Evolutionary conservation across 2,888 invertebrate species (phyloP).

Genomic region (Leucophenga maculata): DNA sequence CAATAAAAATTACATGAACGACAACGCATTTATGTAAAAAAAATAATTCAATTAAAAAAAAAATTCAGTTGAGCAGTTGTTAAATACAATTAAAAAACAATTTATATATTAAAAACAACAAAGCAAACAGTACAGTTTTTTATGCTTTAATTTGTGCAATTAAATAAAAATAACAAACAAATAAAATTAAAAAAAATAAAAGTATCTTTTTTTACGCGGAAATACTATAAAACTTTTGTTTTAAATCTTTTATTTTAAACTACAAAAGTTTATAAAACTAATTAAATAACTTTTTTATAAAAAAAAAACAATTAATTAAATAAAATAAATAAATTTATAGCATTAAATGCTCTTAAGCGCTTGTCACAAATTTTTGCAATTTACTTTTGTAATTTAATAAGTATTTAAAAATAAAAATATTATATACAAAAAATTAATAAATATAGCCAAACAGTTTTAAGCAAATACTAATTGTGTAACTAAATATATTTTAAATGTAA

Average conservation of each 20-base stretch:
- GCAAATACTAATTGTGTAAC: conserved; percentile 41
- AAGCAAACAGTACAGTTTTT: conserved; percentile 14
- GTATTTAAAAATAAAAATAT: background rate
- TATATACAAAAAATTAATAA: background rate
- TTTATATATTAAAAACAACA: conserved; percentile 23
- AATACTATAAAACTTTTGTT: conserved; percentile 4
- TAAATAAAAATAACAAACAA: conserved; percentile 22
- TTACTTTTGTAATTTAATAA: conserved; percentile 14
- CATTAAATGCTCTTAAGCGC: conserved; percentile 13
- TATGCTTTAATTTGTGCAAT: conserved; percentile 24
- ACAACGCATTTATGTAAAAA: background rate
- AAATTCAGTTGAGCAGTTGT: background rate
- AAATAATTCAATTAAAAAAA: conserved; percentile 19
- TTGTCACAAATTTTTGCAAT: conserved; percentile 22
- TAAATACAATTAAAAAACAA: conserved; percentile 10
- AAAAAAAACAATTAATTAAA: conserved; percentile 32
- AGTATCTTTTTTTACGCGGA: conserved; percentile 16
- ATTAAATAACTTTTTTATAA: conserved; percentile 16
- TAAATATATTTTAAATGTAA: background rate
- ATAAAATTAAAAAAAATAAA: conserved; percentile 7
- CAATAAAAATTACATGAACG: conserved; percentile 18
- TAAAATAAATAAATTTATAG: conserved; percentile 28
- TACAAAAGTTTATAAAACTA: background rate
- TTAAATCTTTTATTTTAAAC: background rate
- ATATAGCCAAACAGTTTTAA: background rate